These are phyloP conservation scores for Tychaedon coryphoeus DNA, from an alignment of 2,113 vertebrate species.

Conservation along the genomic window DNA sequence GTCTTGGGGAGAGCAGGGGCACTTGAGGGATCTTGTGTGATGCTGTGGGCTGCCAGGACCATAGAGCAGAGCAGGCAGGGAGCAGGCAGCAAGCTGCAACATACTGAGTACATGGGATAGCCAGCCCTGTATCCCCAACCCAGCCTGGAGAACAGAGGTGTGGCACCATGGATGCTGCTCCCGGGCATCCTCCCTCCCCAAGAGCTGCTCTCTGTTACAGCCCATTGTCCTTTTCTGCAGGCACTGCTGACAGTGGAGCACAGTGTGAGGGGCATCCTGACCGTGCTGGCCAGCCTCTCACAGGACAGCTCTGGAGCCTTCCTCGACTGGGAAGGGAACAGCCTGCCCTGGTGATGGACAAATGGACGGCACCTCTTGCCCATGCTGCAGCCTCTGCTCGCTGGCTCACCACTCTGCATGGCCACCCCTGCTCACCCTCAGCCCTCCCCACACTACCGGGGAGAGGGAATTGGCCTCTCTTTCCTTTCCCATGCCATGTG, in stretches of 20 bases:
- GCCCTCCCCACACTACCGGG: too few relatives aligned
- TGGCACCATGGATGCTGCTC: background rate
- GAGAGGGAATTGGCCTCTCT: background rate
- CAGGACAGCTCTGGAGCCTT: conserved; percentile 42
- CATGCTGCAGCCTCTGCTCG: rapidly evolving
- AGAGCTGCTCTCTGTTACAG: background rate
- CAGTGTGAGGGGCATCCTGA: conserved; percentile 49
- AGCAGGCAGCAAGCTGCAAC: background rate
- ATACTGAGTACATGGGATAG: background rate
- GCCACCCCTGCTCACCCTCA: rapidly evolving
- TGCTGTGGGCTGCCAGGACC: background rate
- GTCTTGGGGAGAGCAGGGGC: background rate
- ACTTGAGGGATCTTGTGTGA: background rate
- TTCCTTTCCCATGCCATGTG: rapidly evolving
- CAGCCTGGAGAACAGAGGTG: background rate
- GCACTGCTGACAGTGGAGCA: conserved; percentile 15
- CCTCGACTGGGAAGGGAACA: conserved; percentile 64
- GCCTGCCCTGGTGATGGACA: conserved; percentile 60
- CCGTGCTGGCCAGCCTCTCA: conserved; percentile 33
- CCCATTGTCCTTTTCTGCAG: background rate
- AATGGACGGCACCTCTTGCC: rapidly evolving
- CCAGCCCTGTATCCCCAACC: background rate
- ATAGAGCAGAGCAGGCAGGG: background rate
- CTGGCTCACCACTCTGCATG: background rate
- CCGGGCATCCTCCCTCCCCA: background rate